Conservation (phyloP, 92 coral and sea anemone genomes). For the Nematostella vectensis region DNA sequence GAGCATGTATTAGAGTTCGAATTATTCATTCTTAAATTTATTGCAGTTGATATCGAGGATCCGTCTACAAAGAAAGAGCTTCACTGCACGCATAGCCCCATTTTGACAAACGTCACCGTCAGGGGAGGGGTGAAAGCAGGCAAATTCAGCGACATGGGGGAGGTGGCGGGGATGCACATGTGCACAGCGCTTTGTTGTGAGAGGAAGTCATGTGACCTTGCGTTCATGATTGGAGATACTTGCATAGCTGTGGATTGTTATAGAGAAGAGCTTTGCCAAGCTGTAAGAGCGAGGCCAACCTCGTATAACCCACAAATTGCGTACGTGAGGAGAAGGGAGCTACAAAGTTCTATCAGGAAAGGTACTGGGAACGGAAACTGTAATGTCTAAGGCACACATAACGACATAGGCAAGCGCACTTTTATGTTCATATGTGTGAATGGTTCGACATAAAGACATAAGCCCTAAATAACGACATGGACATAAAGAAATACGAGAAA, state of each 20-base stretch:
- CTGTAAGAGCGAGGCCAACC: conserved; percentile 81
- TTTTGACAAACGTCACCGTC: conserved; percentile 77
- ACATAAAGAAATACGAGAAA: too few species aligned
- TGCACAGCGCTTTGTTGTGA: conserved; percentile 96
- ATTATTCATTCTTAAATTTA: background rate
- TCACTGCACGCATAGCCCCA: conserved; percentile 95
- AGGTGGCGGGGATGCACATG: conserved; percentile 94
- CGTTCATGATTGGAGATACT: conserved; percentile 85
- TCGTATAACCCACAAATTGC: conserved; percentile 77
- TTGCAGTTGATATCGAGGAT: conserved; percentile 47
- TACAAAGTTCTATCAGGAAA: conserved; percentile 45
- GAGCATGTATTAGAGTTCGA: too few species aligned
- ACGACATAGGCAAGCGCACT: too few species aligned
- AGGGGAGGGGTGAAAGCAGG: conserved; percentile 98
- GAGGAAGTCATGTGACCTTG: conserved; percentile 83
- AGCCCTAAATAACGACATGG: too few species aligned
- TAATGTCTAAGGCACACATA: too few species aligned
- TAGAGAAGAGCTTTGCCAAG: conserved; percentile 88
- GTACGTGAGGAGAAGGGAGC: conserved; percentile 72
- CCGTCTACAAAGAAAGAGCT: conserved; percentile 76
- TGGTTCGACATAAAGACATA: too few species aligned
- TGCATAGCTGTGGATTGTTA: conserved; percentile 94
- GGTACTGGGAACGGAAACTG: conserved; percentile 5
- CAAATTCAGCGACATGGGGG: conserved; percentile 86
- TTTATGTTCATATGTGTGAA: too few species aligned